Conservation (phyloP, 1,140 invertebrate genomes). For the Brachionus angularis region DNA sequence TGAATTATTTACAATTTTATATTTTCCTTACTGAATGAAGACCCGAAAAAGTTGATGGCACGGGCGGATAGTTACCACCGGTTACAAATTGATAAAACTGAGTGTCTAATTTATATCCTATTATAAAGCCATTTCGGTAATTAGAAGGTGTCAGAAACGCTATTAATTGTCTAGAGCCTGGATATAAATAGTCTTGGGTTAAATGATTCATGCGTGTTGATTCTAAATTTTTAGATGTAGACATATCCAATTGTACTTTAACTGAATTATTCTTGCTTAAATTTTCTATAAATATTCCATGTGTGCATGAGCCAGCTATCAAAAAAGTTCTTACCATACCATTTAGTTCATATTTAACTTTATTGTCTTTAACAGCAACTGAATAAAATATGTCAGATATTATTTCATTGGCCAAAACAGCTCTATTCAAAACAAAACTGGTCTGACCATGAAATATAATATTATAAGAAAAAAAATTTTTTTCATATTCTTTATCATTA, state of each 20-base stretch:
- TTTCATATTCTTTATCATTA: constrained; percentile 6
- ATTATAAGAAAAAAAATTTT: constrained; percentile 36
- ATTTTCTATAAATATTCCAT: constrained; percentile 41
- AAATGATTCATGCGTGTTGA: constrained; percentile 6
- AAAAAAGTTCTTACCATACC: constrained; percentile 31
- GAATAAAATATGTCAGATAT: constrained; percentile 33
- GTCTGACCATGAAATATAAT: constrained; percentile 34
- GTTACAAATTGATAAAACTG: constrained; percentile 32
- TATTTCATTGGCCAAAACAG: constrained; percentile 13
- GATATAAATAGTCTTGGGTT: constrained; percentile 23
- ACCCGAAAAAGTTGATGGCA: constrained; percentile 20
- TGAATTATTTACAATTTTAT: neutral
- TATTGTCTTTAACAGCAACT: constrained; percentile 8
- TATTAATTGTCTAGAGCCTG: constrained; percentile 9
- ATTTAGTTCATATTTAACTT: constrained; percentile 8
- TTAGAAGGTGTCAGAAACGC: constrained; percentile 21
- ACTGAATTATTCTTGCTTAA: constrained; percentile 29
- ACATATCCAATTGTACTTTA: constrained; percentile 18
- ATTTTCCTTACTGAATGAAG: constrained; percentile 25
- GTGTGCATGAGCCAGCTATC: constrained; percentile 21
- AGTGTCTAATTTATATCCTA: constrained; percentile 34
- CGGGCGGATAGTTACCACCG: constrained; percentile 14
- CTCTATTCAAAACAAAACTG: constrained; percentile 23
- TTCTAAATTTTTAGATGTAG: constrained; percentile 30
- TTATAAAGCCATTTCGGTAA: constrained; percentile 15